Evolutionary conservation across 2,797 vertebrate species (phyloP), one percentile per base, ranked within the genome.

Genomic region (Crenichthys baileyi): DNA sequence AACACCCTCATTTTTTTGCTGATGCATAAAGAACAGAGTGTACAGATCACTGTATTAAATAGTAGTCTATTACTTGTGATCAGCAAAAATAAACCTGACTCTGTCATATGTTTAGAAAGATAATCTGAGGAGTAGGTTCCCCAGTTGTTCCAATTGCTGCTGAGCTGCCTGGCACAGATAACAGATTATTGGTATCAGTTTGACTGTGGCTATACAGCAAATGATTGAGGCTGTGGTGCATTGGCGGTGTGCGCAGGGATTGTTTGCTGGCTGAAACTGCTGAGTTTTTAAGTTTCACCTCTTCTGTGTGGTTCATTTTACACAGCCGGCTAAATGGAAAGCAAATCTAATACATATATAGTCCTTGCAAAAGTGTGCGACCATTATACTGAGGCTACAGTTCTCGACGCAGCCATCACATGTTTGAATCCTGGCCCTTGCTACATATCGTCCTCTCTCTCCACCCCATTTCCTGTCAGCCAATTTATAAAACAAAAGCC

Each of bases 121-220:
- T 24, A 53, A 73, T 39, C 55, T 12, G 72, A 73, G 72, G 36
- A 73, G 20, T 20, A 72, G 24, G 41, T 70, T 72, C 8, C 18
- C 48, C 18, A 2, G 46, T 31, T 22, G n/a, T 51, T 72, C 26
- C 26, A n/a, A 4, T 53, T 55, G 20, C 31, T 55, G 71, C 50
- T 39, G 31, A 39, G 12, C 31, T 39, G 51, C 18, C 22, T 56
- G 51, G 3, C 71, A 15, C 51, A 24, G 31, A 73, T 2, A 44
- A 13, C 11, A 68, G 41, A 26, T 44, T 26, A 15, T 24, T 7
- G 36, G 20, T 29, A 50, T 9, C 48, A 15, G 71, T 20, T 18
- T n/a, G 31, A 12, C 51, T 36, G 26, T 51, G 70, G 15, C 8
- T 67, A 24, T 3, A 46, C 67, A 70, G 22, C 12, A n/a, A 39